Percentiles rank a stretch among this genome's conserved stretches.
Conservation (phyloP, 2,888 invertebrate genomes). For the Torymus auratus region DNA sequence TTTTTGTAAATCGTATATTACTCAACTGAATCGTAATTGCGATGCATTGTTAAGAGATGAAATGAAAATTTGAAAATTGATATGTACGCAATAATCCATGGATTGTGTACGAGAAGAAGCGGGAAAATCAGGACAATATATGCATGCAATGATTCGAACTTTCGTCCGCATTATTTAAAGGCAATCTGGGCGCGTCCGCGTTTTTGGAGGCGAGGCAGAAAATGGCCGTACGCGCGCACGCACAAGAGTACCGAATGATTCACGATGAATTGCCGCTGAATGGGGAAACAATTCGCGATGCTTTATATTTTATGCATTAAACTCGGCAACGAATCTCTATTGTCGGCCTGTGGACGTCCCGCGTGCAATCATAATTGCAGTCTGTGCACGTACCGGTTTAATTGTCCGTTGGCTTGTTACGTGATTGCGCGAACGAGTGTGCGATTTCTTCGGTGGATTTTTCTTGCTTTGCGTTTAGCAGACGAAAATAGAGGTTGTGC, state of each 20-base stretch:
- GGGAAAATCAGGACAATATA: too few species aligned
- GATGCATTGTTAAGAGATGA: too few species aligned
- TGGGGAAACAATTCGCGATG: slow-evolving; percentile 39
- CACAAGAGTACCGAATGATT: slow-evolving; percentile 3
- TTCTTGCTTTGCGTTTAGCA: background rate
- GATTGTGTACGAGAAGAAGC: too few species aligned
- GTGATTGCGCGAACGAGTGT: background rate
- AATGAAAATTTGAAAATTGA: too few species aligned
- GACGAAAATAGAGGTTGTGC: too few species aligned
- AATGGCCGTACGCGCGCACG: background rate
- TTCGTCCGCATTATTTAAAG: background rate
- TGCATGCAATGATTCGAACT: background rate
- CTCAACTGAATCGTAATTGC: too few species aligned
- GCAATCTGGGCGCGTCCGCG: background rate
- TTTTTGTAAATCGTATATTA: too few species aligned
- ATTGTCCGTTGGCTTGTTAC: background rate
- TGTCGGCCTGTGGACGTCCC: slow-evolving; percentile 2
- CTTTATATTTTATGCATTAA: slow-evolving; percentile 53
- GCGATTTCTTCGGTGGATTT: background rate
- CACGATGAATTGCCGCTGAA: slow-evolving; percentile 25
- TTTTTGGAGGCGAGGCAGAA: slow-evolving; percentile 13
- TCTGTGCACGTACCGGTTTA: background rate
- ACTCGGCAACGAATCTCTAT: slow-evolving; percentile 30
- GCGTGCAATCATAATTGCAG: background rate
- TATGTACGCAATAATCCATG: too few species aligned